Base-by-base conservation (phyloP, 1,140 invertebrate genomes). In the Pogonomyrmex californicus region DNA sequence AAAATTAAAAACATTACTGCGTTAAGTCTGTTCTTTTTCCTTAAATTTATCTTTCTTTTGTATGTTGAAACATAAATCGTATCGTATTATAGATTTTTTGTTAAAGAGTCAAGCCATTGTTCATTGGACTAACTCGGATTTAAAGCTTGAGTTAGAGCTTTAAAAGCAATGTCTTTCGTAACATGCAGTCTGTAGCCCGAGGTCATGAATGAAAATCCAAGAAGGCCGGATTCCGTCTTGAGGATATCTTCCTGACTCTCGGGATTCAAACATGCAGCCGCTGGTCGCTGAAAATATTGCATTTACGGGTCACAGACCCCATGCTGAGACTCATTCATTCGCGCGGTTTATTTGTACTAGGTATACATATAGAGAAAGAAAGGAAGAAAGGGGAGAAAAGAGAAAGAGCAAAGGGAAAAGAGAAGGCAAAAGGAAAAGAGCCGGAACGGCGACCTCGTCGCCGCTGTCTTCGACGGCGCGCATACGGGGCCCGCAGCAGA, bases 311-410 rank as follows among this genome's bases (percentile, higher is more conserved):
- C 86, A 88, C 81, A 76, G 78, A 91, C 90, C 87, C 81, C 87
- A 91, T 90, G 89, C 87, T 62, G 87, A 89, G 89, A 36, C 54
- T 62, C 79, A 91, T 91, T 91, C 87, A 90, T 91, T 83, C 86
- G 65, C 44, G 77, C 85, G 47, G 75, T 87, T 89, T 85, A 85
- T 90, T 87, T 89, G 83, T 87, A 71, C 68, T 77, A 79, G 23
- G 17, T 23, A 23, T 44, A 77, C 33, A 62, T 63, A 23, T 38
- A n/a, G 56, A 54, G 81, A 73, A 68, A 49, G 47, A 54, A 38
- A 54, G 58, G 30, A 36, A 71, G 41, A 49, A 33, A 54, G 47
- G 0, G 6, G 10, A 47, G 12, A 33, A 38, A 38, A 4, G 60
- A 51, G 58, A 49, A 23, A 82, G 41, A 66, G 41, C 6, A 41